Conservation (phyloP, 2,113 vertebrate species). For the Danio rerio region DNA sequence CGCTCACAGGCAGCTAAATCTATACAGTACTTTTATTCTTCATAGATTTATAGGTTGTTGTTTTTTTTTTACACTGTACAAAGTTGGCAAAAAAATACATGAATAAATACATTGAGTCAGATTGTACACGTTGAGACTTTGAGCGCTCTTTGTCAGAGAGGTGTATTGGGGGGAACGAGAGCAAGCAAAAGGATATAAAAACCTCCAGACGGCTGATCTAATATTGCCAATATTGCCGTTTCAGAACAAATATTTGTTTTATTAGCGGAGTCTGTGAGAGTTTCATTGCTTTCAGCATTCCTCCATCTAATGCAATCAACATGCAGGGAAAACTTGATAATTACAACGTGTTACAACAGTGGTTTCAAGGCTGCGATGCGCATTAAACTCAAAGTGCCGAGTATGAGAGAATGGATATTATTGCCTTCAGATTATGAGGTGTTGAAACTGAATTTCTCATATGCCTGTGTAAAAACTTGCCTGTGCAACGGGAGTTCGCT, state of each 20-base stretch:
- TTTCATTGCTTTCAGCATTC: constrained; percentile 5
- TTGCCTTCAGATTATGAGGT: background rate
- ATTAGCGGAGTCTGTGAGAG: background rate
- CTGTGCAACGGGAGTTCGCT: background rate
- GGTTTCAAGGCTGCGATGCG: background rate
- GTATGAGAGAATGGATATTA: background rate
- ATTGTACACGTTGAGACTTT: constrained; percentile 79
- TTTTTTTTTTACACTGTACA: constrained; percentile 83
- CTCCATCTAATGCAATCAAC: constrained; percentile 2
- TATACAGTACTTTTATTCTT: constrained; percentile 83
- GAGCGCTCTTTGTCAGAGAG: constrained; percentile 73
- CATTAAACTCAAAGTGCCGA: constrained; percentile 21
- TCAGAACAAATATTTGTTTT: background rate
- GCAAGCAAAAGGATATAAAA: constrained; percentile 47
- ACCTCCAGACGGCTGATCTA: background rate
- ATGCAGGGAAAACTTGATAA: background rate
- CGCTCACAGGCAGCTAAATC: constrained; percentile 82
- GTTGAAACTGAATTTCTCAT: background rate
- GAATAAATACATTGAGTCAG: constrained; percentile 79
- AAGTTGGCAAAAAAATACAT: constrained; percentile 82
- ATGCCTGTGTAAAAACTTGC: background rate
- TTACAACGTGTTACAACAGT: background rate
- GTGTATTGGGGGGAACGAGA: constrained; percentile 65
- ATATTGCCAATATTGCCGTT: background rate
- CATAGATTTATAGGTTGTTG: constrained; percentile 75